Evolutionary conservation across 2,797 vertebrate species (phyloP), one percentile per base, ranked within the genome.

Genomic region (Rhynchotus rufescens): DNA sequence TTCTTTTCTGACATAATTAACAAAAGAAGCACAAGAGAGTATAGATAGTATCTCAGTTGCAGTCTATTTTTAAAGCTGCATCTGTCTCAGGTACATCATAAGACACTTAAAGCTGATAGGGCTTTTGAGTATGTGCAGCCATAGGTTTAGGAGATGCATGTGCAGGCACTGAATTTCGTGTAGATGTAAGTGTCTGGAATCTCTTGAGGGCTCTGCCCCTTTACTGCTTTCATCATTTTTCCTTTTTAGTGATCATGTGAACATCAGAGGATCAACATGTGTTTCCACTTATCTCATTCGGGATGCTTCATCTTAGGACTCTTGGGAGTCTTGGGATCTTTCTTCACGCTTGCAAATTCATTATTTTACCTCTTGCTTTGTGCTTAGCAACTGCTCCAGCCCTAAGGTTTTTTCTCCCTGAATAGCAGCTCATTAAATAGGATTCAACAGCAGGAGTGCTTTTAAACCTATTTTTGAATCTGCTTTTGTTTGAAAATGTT

Each of bases 281-380:
- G 51, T 81, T 90, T 94, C 73, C 45, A 47, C 52, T 85, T 47
- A 14, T 2, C 26, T 78, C 45, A 40, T 68, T 69, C 56, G 51
- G 51, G 56, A 73, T 89, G 60, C 74, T 86, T 92, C 34, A 4
- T 40, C 54, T 20, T 56, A n/a, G 54, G 54, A 56, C 54, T 56
- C 30, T n/a, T 56, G 54, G 30, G 54, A 52, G 40, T 38, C 65
- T 81, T 68, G 13, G 4, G 4, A 4, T 74, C 71, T 74, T 65
- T 86, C 64, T 76, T 34, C 30, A 57, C 64, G 22, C 71, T 81
- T 89, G 54, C 2, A 3, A 64, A 68, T 87, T 89, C 9, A 2
- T 89, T 81, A 51, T 81, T 92, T 94, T 52, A 83, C 64, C 62
- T 86, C 77, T 69, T 83, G 59, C 51, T 89, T 87, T 92, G 32